These are phyloP conservation scores for Mesorhabditis belari DNA, from an alignment of 2,888 invertebrate species.

Conservation along the genomic window DNA sequence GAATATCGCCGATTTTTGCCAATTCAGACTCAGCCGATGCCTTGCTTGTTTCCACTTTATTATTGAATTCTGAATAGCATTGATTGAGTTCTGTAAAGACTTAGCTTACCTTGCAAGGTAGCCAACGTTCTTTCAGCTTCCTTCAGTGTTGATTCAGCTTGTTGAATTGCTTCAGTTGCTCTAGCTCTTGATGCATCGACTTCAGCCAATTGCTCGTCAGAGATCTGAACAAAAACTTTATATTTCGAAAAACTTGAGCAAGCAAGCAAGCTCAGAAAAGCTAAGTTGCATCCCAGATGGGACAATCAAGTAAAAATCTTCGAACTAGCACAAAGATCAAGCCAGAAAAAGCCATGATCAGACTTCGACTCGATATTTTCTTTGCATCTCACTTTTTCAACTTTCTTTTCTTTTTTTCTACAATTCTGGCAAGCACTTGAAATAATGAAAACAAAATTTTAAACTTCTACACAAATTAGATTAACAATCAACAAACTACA, in stretches of 20 bases:
- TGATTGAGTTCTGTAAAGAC: slow-evolving; percentile 4
- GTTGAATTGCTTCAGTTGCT: slow-evolving; percentile 75
- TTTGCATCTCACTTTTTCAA: neutral
- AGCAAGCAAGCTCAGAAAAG: too few relatives aligned
- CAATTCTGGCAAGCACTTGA: too few relatives aligned
- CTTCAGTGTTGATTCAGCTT: slow-evolving; percentile 73
- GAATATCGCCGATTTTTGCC: slow-evolving; percentile 69
- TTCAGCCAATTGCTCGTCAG: slow-evolving; percentile 73
- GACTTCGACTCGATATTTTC: too few relatives aligned
- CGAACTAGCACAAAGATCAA: too few relatives aligned
- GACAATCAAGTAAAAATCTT: too few relatives aligned
- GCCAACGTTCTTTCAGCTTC: slow-evolving; percentile 74
- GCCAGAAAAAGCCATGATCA: too few relatives aligned
- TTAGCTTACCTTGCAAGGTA: slow-evolving; percentile 60
- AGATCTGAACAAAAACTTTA: too few relatives aligned
- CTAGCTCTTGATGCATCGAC: slow-evolving; percentile 66
- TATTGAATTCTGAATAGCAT: slow-evolving; percentile 69
- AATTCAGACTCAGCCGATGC: slow-evolving; percentile 73
- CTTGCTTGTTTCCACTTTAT: slow-evolving; percentile 77
- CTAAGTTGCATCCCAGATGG: too few relatives aligned
- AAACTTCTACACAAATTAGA: too few relatives aligned
- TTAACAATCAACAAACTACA: neutral
- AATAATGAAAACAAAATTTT: too few relatives aligned
- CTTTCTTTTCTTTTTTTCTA: neutral
- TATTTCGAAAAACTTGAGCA: too few relatives aligned